Evolutionary conservation across 2,113 vertebrate genomes (phyloP).

Genomic region (Archilochus colubris): DNA sequence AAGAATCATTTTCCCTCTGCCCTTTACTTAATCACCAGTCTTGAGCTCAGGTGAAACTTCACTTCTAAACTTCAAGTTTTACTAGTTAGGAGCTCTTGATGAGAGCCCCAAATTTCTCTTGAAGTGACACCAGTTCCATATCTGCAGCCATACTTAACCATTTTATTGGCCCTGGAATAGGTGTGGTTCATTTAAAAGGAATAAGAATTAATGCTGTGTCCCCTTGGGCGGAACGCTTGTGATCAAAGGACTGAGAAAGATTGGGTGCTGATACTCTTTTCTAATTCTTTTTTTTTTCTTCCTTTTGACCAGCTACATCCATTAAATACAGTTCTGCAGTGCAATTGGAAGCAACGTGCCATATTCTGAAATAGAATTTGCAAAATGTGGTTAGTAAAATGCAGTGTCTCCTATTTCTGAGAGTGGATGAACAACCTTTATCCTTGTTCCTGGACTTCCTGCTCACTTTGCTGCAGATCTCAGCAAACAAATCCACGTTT

Average conservation of each 20-base stretch:
- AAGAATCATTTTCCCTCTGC: background rate
- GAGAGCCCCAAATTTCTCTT: background rate
- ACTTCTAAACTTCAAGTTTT: background rate
- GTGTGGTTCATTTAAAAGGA: constrained; percentile 8
- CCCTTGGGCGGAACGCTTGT: background rate
- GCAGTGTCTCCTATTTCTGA: background rate
- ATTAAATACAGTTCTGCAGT: background rate
- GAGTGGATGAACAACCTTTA: background rate
- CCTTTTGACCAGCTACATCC: background rate
- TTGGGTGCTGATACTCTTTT: background rate
- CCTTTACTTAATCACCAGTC: background rate
- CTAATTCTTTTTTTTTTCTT: too few relatives aligned
- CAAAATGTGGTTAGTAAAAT: background rate
- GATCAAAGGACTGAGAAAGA: constrained; percentile 10
- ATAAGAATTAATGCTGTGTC: background rate
- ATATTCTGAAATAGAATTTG: background rate
- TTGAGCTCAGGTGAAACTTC: background rate
- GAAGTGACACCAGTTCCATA: background rate
- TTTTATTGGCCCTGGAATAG: background rate
- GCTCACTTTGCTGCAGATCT: background rate
- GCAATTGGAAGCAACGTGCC: background rate
- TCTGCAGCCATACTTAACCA: background rate
- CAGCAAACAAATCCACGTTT: background rate
- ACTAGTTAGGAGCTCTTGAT: background rate
- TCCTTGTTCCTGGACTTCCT: background rate